Conservation (phyloP, 2,797 vertebrate species). For the Coluber constrictor region DNA sequence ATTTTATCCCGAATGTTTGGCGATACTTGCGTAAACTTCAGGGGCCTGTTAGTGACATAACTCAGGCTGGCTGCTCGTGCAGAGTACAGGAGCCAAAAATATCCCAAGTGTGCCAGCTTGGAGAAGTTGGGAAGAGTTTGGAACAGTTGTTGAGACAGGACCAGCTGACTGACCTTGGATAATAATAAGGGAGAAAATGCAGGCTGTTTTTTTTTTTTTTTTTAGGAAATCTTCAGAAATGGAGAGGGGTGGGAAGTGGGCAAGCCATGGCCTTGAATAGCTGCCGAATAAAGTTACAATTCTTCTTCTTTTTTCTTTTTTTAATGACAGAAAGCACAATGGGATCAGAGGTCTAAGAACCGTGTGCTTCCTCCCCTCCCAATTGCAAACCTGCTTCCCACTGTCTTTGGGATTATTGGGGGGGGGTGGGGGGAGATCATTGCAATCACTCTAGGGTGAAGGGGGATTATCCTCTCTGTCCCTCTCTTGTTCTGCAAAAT, state of each 20-base stretch:
- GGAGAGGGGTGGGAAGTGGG: not conserved
- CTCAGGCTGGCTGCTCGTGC: not conserved
- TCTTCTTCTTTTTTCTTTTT: not conserved
- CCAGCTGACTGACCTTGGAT: not conserved
- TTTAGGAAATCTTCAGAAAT: not conserved
- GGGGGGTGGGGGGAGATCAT: not conserved
- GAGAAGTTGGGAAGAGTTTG: not conserved
- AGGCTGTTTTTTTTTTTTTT: not conserved
- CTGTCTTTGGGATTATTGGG: not conserved
- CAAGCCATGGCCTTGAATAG: not conserved
- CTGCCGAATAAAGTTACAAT: not conserved
- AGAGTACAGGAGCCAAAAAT: not conserved
- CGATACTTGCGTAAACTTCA: not conserved
- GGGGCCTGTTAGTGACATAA: not conserved
- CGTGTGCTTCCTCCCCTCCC: not conserved
- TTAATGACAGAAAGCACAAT: not conserved
- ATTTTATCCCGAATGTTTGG: not conserved
- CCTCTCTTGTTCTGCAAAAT: not conserved
- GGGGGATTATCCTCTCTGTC: not conserved
- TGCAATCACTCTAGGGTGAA: not conserved
- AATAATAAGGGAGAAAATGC: not conserved
- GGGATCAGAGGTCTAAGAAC: not conserved
- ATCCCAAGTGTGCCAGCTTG: not conserved
- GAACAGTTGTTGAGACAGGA: not conserved
- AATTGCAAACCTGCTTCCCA: not conserved